phyloP scores from a whole-genome alignment of 1,140 invertebrate species.

The Antheraea pernyi region DNA sequence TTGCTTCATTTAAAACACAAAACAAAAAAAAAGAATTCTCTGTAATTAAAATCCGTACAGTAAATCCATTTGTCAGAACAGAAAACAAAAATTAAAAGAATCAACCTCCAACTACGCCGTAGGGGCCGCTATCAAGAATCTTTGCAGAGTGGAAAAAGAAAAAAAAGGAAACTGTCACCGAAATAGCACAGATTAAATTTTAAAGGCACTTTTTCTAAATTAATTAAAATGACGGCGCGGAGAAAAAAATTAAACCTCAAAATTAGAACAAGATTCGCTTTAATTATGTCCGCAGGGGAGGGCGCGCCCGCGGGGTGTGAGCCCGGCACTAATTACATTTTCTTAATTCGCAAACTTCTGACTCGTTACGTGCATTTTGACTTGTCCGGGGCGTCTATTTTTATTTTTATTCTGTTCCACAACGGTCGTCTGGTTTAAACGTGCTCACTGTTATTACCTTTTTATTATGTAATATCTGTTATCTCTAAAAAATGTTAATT shows the following conservation, averaged over 20 bases:
- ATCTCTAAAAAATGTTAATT: no score
- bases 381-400: background rate
- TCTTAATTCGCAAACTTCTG: conserved; percentile 74
- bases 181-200: conserved; percentile 70
- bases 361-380: conserved; percentile 24
- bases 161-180: conserved; percentile 55
- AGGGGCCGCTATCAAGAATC: conserved; percentile 12
- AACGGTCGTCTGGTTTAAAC: background rate
- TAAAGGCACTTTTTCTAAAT: conserved; percentile 66
- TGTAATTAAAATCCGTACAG: background rate
- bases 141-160: conserved; percentile 20
- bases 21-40: no score
- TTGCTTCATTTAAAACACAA: background rate
- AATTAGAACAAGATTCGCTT: conserved; percentile 75
- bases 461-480: no score
- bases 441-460: background rate
- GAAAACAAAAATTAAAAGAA: conserved; percentile 8
- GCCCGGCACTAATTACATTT: conserved; percentile 66
- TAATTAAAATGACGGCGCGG: conserved; percentile 60
- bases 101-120: conserved; percentile 9
- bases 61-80: background rate
- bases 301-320: conserved; percentile 28
- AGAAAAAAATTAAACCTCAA: conserved; percentile 72
- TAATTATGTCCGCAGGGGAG: conserved; percentile 64
- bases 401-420: background rate